Conservation (phyloP, 35 echinoderm and acorn worm species). For the Antedon bifida region DNA sequence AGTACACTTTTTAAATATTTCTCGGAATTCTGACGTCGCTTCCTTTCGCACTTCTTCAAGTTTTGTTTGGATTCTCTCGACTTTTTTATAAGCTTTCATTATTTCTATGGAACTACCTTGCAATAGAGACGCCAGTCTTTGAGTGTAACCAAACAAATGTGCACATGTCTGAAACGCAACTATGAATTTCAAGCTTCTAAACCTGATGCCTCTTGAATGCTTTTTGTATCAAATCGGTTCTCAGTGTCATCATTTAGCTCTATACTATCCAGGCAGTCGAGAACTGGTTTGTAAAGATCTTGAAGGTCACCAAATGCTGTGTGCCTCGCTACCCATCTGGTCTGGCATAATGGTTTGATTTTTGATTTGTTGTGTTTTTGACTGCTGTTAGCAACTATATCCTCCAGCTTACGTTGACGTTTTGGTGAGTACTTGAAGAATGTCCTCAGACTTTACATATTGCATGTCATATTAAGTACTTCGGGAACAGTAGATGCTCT, state of each 20-base stretch:
- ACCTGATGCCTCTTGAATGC: background rate
- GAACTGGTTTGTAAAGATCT: background rate
- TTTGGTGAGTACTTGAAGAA: conserved; percentile 48
- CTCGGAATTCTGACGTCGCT: background rate
- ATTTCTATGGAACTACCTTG: conserved; percentile 15
- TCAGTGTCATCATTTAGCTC: background rate
- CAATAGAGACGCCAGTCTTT: background rate
- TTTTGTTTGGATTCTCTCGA: background rate
- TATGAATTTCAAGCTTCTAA: conserved; percentile 5
- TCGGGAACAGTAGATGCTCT: conserved; percentile 21
- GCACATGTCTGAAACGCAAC: conserved; percentile 1
- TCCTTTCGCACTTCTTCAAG: background rate
- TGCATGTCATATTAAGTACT: conserved; percentile 19
- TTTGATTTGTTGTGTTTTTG: background rate
- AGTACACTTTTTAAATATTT: conserved; percentile 4
- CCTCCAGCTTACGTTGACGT: conserved; percentile 13
- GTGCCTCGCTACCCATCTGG: conserved; percentile 52
- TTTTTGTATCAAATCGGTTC: conserved; percentile 8
- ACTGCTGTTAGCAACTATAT: background rate
- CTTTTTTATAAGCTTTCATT: conserved; percentile 2
- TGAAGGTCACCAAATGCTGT: conserved; percentile 27
- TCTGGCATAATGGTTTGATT: conserved; percentile 23
- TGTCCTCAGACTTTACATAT: background rate
- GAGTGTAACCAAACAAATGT: conserved; percentile 4
- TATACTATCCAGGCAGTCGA: conserved; percentile 4